phyloP scores from a whole-genome alignment of 2,797 vertebrate species.

The Poecilia wingei region DNA sequence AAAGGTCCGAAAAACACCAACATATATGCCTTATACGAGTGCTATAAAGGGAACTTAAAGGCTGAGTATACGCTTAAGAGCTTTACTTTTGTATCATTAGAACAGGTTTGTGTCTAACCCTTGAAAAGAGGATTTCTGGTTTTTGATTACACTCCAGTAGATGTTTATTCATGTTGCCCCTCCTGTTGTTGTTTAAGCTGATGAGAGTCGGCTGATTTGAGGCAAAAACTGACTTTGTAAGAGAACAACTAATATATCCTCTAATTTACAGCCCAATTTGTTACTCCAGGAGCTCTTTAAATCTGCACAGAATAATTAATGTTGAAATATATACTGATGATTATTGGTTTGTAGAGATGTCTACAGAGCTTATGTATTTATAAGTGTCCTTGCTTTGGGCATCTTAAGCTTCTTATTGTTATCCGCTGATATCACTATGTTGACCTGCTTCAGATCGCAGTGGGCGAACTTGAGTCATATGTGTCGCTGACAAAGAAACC shows the following conservation, averaged over 20 bases:
- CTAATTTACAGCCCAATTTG: background rate
- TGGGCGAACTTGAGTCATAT: background rate
- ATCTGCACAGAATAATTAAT: background rate
- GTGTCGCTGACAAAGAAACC: background rate
- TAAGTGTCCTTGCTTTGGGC: conserved; percentile 56
- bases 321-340: conserved; percentile 1
- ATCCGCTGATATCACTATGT: conserved; percentile 19
- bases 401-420: conserved; percentile 41
- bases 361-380: conserved; percentile 15
- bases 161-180: background rate
- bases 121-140: background rate
- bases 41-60: background rate
- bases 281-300: background rate
- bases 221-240: background rate
- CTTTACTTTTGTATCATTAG: background rate
- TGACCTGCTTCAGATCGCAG: conserved; percentile 6
- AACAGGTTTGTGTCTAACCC: background rate
- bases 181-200: background rate
- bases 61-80: background rate
- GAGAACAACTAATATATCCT: background rate
- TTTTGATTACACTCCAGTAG: background rate
- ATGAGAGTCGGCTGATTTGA: background rate
- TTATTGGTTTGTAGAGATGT: background rate
- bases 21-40: background rate
- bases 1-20: background rate